These are phyloP conservation scores for Dipodomys ordii DNA, from an alignment of 2,113 vertebrate genomes.

Conservation along the genomic window DNA sequence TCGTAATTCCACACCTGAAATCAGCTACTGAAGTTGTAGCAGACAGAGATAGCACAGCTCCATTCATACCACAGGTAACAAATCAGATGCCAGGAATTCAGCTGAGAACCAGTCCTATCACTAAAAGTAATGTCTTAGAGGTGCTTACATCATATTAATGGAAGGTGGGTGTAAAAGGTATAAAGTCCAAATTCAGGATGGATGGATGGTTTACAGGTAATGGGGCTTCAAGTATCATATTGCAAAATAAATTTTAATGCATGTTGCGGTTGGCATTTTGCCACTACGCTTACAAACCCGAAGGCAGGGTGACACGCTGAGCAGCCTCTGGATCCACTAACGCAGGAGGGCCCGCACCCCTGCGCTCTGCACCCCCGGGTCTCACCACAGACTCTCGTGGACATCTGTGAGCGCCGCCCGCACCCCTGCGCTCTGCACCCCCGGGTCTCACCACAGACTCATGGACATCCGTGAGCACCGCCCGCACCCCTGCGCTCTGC, in stretches of 20 bases:
- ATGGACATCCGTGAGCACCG: too few species aligned
- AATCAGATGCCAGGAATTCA: fast-evolving
- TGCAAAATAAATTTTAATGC: background rate
- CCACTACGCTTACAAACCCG: background rate
- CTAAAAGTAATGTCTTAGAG: background rate
- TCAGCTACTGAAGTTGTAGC: background rate
- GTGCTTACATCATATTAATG: fast-evolving
- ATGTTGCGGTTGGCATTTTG: background rate
- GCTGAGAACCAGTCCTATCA: fast-evolving
- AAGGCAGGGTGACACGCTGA: fast-evolving
- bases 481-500: too few species aligned
- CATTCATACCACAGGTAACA: fast-evolving
- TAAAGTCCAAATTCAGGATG: background rate
- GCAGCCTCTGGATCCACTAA: fast-evolving
- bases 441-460: background rate
- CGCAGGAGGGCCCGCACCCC: background rate
- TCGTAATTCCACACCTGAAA: background rate
- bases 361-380: background rate
- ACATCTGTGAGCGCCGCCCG: too few species aligned
- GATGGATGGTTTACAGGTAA: background rate
- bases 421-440: background rate
- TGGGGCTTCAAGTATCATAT: background rate
- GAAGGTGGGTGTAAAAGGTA: background rate
- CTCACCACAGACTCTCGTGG: background rate
- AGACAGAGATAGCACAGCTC: fast-evolving